phyloP scores from a whole-genome alignment of 1,140 invertebrate species.

The Lamellibrachia luymesi region DNA sequence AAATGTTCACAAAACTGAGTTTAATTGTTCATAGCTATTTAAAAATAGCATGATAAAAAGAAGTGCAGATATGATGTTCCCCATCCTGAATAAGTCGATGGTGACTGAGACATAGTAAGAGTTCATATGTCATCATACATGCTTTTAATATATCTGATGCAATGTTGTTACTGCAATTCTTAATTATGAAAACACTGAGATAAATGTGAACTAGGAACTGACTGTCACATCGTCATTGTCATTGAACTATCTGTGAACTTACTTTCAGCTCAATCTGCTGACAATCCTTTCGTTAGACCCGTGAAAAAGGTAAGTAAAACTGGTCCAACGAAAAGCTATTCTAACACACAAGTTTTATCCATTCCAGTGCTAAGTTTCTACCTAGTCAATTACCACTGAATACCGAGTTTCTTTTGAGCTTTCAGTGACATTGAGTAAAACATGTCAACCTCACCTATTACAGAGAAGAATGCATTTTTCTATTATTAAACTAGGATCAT shows the following conservation, averaged over 20 bases:
- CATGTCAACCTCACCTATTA: too few relatives aligned
- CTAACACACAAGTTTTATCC: background rate
- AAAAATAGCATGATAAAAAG: background rate
- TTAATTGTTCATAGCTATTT: background rate
- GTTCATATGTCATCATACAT: background rate
- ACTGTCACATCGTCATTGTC: background rate
- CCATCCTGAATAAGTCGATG: background rate
- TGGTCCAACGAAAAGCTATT: background rate
- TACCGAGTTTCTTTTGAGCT: too few relatives aligned
- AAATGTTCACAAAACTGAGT: too few relatives aligned
- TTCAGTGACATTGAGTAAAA: too few relatives aligned
- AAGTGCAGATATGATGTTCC: background rate
- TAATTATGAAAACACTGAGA: background rate
- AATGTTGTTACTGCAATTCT: too few relatives aligned
- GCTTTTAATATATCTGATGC: too few relatives aligned
- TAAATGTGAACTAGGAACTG: background rate
- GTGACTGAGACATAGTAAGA: background rate
- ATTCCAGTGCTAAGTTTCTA: too few relatives aligned
- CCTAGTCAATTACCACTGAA: too few relatives aligned
- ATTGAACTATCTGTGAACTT: background rate
- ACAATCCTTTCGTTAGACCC: background rate
- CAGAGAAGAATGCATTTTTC: too few relatives aligned
- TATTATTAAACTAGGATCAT: too few relatives aligned
- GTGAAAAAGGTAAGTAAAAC: conserved; percentile 14
- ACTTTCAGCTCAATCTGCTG: background rate